Conservation (phyloP, 2,113 vertebrate genomes). For the Todiramphus saurophagus region DNA sequence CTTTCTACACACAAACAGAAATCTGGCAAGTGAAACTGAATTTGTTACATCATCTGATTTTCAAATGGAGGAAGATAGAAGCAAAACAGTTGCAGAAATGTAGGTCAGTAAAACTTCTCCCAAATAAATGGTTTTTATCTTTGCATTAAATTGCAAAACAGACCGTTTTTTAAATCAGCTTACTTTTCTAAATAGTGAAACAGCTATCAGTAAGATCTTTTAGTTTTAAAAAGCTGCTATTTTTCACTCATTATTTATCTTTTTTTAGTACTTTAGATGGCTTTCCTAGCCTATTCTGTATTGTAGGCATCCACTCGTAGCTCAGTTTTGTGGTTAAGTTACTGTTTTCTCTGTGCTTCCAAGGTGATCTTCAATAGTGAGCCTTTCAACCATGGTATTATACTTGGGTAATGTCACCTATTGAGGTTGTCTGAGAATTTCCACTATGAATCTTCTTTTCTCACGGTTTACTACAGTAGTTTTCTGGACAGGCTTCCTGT, state of each 20-base stretch:
- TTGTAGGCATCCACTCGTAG: not conserved
- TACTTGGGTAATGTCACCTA: not conserved
- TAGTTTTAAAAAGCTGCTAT: not conserved
- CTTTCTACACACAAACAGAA: slow-evolving; percentile 6
- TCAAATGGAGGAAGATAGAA: not conserved
- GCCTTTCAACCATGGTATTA: not conserved
- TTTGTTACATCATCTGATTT: not conserved
- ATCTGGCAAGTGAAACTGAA: not conserved
- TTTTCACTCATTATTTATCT: not conserved
- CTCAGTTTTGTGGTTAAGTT: not conserved
- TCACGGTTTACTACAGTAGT: not conserved
- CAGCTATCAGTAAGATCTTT: not conserved
- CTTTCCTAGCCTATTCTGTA: not conserved
- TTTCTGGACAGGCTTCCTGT: not conserved
- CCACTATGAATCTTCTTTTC: not conserved
- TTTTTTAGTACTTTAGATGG: not conserved
- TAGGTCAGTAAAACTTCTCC: not conserved
- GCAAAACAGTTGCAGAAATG: not conserved
- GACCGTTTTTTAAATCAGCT: not conserved
- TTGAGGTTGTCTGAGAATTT: not conserved
- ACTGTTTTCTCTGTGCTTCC: not conserved
- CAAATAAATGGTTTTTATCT: not conserved
- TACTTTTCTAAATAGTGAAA: not conserved
- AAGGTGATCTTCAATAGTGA: not conserved
- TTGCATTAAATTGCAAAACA: not conserved